These are phyloP conservation scores for Loris lydekkerianus DNA, from an alignment of 2,797 vertebrate species.

Conservation along the genomic window DNA sequence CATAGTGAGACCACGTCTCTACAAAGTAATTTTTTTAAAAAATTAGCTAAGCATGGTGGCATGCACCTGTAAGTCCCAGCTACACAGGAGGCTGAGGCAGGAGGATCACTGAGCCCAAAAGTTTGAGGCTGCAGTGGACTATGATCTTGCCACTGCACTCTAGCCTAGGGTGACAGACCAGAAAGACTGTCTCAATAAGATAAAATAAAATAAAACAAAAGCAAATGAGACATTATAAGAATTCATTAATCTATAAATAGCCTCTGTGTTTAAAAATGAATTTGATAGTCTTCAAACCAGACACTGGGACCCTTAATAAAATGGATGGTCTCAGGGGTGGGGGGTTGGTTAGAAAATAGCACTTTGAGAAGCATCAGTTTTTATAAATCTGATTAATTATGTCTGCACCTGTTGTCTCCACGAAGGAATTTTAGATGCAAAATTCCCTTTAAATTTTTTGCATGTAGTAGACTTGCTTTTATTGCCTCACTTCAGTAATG, in stretches of 20 bases:
- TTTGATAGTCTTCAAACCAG: constrained; percentile 48
- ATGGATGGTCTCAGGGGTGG: background rate
- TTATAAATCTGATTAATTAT: constrained; percentile 44
- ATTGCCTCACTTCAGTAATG: background rate
- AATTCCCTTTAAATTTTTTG: background rate
- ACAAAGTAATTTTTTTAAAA: background rate
- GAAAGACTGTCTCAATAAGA: background rate
- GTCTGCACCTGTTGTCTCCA: background rate
- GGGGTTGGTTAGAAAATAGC: constrained; percentile 44
- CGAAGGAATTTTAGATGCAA: background rate
- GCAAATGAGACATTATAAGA: background rate
- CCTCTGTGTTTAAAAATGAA: background rate
- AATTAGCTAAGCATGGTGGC: background rate
- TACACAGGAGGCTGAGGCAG: background rate
- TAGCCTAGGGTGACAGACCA: background rate
- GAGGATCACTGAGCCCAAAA: background rate
- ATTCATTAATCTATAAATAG: background rate
- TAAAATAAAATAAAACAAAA: background rate
- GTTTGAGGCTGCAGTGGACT: background rate
- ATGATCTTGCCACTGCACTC: background rate
- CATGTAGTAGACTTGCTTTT: background rate
- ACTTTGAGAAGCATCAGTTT: constrained; percentile 34
- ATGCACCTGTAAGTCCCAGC: background rate
- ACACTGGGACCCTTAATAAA: background rate
- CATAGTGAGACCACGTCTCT: background rate